Percentiles rank a stretch among this genome's conserved stretches.
These are phyloP conservation scores for Sphecodes monilicornis DNA, from an alignment of 2,888 invertebrate genomes.

Conservation along the genomic window DNA sequence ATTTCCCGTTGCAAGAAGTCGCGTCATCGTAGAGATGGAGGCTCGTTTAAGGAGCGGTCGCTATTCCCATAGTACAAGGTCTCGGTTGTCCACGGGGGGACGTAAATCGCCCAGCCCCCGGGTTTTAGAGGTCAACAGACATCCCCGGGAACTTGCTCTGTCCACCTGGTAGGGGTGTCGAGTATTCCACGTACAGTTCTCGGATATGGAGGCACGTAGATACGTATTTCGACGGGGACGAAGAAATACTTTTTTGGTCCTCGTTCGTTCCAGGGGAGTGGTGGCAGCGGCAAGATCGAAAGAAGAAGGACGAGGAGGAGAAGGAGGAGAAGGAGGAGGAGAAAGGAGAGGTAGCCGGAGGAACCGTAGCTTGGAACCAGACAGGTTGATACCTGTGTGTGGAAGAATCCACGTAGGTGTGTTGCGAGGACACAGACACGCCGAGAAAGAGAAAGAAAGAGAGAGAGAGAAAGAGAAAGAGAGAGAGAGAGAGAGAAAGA, in stretches of 20 bases:
- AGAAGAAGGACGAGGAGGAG: slow-evolving; percentile 16
- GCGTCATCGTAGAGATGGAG: background rate
- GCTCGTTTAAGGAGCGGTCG: background rate
- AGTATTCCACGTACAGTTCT: slow-evolving; percentile 77
- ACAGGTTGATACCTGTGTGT: slow-evolving; percentile 66
- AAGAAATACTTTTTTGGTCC: slow-evolving; percentile 63
- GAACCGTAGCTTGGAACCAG: slow-evolving; percentile 72
- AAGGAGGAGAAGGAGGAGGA: slow-evolving; percentile 48
- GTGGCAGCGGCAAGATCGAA: slow-evolving; percentile 7
- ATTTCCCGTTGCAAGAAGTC: background rate
- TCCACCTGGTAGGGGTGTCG: slow-evolving; percentile 42
- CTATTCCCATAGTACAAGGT: background rate
- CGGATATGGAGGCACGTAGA: slow-evolving; percentile 77
- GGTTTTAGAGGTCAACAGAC: slow-evolving; percentile 32
- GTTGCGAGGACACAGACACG: slow-evolving; percentile 32
- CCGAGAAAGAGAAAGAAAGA: background rate
- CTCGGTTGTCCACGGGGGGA: background rate
- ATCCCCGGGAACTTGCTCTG: slow-evolving; percentile 27
- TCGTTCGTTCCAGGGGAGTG: slow-evolving; percentile 27
- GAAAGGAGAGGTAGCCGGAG: slow-evolving; percentile 65
- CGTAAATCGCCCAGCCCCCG: background rate
- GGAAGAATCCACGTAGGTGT: slow-evolving; percentile 37
- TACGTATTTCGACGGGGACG: slow-evolving; percentile 76
- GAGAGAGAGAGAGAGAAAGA: background rate
- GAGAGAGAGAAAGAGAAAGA: background rate